Evolutionary conservation across 37 sponge, comb jelly and placozoan species (phyloP).

Genomic region (Axinella damicornis): DNA sequence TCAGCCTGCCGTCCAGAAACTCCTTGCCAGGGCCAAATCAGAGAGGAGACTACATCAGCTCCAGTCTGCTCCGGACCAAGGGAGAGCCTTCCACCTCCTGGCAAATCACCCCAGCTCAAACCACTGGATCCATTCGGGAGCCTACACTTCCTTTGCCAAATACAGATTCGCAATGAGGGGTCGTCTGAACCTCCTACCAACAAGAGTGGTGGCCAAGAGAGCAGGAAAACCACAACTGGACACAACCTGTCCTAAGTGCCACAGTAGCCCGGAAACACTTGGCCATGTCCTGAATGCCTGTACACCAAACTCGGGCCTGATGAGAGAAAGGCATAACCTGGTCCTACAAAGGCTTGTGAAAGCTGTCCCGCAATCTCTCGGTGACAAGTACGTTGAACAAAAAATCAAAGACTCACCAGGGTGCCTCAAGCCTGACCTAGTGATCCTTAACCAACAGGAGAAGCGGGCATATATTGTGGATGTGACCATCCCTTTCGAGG

Average conservation of each 20-base stretch:
- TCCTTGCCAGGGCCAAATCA: neutral
- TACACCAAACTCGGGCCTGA: slow-evolving; percentile 13
- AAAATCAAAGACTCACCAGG: slow-evolving; percentile 20
- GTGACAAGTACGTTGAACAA: slow-evolving; percentile 25
- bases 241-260: slow-evolving; percentile 30
- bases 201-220: slow-evolving; percentile 17
- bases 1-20: neutral
- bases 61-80: slow-evolving; percentile 38
- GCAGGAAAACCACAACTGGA: neutral
- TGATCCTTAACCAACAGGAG: neutral
- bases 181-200: slow-evolving; percentile 47
- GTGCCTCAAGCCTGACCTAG: slow-evolving; percentile 36
- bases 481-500: too few relatives aligned
- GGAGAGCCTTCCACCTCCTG: neutral
- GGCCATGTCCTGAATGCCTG: slow-evolving; percentile 57
- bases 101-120: slow-evolving; percentile 24
- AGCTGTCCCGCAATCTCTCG: neutral
- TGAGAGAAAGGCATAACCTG: slow-evolving; percentile 27
- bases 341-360: slow-evolving; percentile 37
- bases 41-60: neutral
- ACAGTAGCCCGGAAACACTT: slow-evolving; percentile 18
- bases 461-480: neutral
- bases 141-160: slow-evolving; percentile 27
- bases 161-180: slow-evolving; percentile 53
- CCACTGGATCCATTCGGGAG: slow-evolving; percentile 48